Conservation (phyloP, 2,888 invertebrate genomes). For the Listrodromus nycthemerus region DNA sequence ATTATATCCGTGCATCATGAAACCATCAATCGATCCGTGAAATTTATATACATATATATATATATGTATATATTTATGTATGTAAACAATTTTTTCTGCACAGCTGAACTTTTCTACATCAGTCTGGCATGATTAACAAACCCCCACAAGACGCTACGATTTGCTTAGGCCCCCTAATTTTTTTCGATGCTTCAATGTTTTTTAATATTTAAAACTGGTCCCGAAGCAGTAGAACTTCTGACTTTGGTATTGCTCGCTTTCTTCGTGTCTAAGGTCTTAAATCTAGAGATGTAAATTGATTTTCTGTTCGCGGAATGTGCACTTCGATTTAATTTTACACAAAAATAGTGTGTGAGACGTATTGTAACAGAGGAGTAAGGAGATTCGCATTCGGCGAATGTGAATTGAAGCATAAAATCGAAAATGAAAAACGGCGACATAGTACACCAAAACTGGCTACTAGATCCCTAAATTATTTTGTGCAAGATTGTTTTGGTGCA, state of each 20-base stretch:
- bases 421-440: too few relatives aligned
- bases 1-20: slow-evolving; percentile 8
- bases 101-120: neutral
- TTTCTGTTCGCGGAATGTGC: too few relatives aligned
- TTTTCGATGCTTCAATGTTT: neutral
- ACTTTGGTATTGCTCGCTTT: neutral
- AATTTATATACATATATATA: neutral
- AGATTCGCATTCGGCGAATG: too few relatives aligned
- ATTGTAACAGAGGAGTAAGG: too few relatives aligned
- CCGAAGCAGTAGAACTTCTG: neutral
- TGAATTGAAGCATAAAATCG: too few relatives aligned
- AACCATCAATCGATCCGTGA: neutral
- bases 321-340: too few relatives aligned
- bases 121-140: neutral
- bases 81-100: neutral
- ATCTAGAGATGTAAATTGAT: too few relatives aligned
- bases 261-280: too few relatives aligned
- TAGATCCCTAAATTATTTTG: too few relatives aligned
- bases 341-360: too few relatives aligned
- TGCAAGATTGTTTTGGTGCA: neutral
- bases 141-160: too few relatives aligned
- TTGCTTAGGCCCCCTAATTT: neutral
- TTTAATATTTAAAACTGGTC: neutral
- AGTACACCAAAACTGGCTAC: too few relatives aligned
- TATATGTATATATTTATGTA: neutral